A percentile compares a stretch with the other conserved stretches of the same genome.
phyloP scores from a whole-genome alignment of 1,140 invertebrate genomes.

The Zaprionus taronus region DNA sequence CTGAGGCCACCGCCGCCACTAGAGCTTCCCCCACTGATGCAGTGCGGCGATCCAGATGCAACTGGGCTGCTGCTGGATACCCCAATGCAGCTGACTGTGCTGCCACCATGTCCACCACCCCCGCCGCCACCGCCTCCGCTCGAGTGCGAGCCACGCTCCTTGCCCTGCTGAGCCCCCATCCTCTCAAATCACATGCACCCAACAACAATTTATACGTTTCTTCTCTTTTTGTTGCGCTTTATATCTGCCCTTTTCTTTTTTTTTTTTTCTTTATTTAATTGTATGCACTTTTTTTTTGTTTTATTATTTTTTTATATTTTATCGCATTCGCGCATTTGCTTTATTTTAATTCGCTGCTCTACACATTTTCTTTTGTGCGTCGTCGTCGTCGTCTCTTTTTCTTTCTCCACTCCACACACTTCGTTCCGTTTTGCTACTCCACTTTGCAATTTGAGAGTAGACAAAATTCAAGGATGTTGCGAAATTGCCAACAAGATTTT shows the following conservation, averaged over 20 bases:
- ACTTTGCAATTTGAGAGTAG: slow-evolving; percentile 75
- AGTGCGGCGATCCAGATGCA: slow-evolving; percentile 72
- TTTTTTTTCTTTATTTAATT: slow-evolving; percentile 42
- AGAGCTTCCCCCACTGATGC: slow-evolving; percentile 58
- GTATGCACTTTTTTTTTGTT: slow-evolving; percentile 35
- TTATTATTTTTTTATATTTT: slow-evolving; percentile 42
- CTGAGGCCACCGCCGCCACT: slow-evolving; percentile 63
- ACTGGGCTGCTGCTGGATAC: slow-evolving; percentile 72
- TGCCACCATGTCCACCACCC: slow-evolving; percentile 47
- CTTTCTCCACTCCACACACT: slow-evolving; percentile 45
- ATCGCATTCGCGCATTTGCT: slow-evolving; percentile 59
- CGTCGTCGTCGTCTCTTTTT: slow-evolving; percentile 54
- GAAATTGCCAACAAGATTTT: slow-evolving; percentile 55
- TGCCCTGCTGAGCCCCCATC: slow-evolving; percentile 96
- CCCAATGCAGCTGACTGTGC: slow-evolving; percentile 76
- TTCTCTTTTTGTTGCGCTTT: slow-evolving; percentile 53
- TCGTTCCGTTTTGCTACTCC: slow-evolving; percentile 53
- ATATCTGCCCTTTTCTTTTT: slow-evolving; percentile 44
- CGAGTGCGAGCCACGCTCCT: slow-evolving; percentile 86
- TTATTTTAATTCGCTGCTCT: slow-evolving; percentile 72
- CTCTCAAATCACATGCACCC: slow-evolving; percentile 43
- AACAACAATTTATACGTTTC: slow-evolving; percentile 27
- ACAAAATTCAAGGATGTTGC: slow-evolving; percentile 76
- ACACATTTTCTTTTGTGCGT: slow-evolving; percentile 56
- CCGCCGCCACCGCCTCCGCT: slow-evolving; percentile 62